phyloP scores from a whole-genome alignment of 2,888 invertebrate genomes.

The Lochmaea crataegi region DNA sequence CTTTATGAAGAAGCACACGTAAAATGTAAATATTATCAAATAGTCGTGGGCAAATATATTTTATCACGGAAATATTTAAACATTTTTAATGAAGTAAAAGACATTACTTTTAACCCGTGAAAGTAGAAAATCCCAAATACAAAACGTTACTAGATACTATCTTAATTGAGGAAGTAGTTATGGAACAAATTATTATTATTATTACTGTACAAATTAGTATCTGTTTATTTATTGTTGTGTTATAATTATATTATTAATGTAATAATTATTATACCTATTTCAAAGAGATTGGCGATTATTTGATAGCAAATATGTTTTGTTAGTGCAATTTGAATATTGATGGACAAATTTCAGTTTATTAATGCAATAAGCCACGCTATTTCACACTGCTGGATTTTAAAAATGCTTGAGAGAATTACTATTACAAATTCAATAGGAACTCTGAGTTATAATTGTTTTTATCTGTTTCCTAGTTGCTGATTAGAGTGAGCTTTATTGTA shows the following conservation, averaged over 20 bases:
- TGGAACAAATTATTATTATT: not conserved
- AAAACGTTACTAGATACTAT: not conserved
- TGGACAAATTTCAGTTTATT: too few species aligned
- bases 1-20: too few species aligned
- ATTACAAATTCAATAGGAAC: too few species aligned
- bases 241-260: not conserved
- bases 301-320: not conserved
- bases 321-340: not conserved
- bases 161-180: not conserved
- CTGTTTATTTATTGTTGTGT: not conserved
- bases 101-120: not conserved
- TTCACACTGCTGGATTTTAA: too few species aligned
- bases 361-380: too few species aligned
- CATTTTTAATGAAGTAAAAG: not conserved
- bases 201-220: not conserved
- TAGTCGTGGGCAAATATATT: too few species aligned
- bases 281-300: not conserved
- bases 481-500: too few species aligned
- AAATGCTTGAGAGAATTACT: too few species aligned
- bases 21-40: too few species aligned
- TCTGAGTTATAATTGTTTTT: too few species aligned
- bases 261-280: not conserved
- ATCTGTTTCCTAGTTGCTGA: too few species aligned
- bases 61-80: not conserved
- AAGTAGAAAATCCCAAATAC: not conserved